These are phyloP conservation scores for Dascillus cervinus DNA, from an alignment of 2,888 invertebrate genomes.

Conservation along the genomic window DNA sequence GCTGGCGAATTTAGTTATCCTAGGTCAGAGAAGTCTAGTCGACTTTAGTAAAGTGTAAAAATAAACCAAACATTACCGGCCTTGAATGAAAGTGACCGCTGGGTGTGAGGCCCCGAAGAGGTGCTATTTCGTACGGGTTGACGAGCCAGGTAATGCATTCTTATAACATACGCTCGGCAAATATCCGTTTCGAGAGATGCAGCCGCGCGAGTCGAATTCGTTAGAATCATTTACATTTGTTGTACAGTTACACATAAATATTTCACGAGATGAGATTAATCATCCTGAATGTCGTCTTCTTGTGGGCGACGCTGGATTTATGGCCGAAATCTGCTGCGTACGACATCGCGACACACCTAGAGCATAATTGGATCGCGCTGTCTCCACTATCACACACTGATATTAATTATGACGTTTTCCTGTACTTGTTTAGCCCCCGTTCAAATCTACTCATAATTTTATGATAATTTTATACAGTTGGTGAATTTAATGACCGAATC, in stretches of 20 bases:
- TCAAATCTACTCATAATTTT: slow-evolving; percentile 25
- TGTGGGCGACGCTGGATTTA: slow-evolving; percentile 23
- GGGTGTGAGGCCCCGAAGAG: slow-evolving; percentile 29
- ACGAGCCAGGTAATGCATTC: slow-evolving; percentile 12
- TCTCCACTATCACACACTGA: slow-evolving; percentile 18
- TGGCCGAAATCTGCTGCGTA: slow-evolving; percentile 20
- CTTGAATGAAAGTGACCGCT: slow-evolving; percentile 39
- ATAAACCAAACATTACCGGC: slow-evolving; percentile 34
- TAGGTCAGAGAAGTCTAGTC: slow-evolving; percentile 35
- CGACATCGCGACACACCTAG: slow-evolving; percentile 24
- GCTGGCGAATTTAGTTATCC: slow-evolving; percentile 28
- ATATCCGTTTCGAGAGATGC: slow-evolving; percentile 7
- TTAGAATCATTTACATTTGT: slow-evolving; percentile 9
- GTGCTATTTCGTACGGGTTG: slow-evolving; percentile 20
- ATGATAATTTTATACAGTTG: slow-evolving; percentile 28
- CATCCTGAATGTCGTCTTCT: slow-evolving; percentile 23
- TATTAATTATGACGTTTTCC: slow-evolving; percentile 23
- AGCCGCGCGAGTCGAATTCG: slow-evolving; percentile 11
- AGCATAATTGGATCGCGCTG: slow-evolving; percentile 24
- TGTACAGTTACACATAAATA: slow-evolving; percentile 17
- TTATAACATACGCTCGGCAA: slow-evolving; percentile 7
- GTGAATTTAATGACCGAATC: slow-evolving; percentile 18
- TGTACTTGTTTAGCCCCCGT: slow-evolving; percentile 17
- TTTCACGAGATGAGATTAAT: slow-evolving; percentile 19
- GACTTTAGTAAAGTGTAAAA: slow-evolving; percentile 33